Evolutionary conservation across 2,888 invertebrate genomes (phyloP), one percentile per base, ranked within the genome.

Genomic region (Heterodera filipjevi): DNA sequence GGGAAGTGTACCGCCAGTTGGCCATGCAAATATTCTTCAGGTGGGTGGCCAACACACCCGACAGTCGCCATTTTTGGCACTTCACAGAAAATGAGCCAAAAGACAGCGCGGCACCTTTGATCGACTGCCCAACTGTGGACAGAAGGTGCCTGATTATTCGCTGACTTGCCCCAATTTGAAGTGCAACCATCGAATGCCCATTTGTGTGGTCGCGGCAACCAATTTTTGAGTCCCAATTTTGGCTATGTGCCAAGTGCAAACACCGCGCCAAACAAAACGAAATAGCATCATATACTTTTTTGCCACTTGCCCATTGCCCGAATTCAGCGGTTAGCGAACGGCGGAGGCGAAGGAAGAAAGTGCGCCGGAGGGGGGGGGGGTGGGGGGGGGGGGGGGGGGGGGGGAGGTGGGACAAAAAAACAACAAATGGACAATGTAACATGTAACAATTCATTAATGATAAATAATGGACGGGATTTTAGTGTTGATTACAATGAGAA

Each of bases 11-110:
- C 89, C 93, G 94, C 89, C 93, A 93, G 85, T 91, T 98, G 81
- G 95, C 96, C 0, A 92, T 95, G 81, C 94, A 94, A 88, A 94
- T 98, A 84, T 98, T 98, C 89, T 93, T 93, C 59, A 94, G 94
- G 91, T 91, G 86, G 82, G 89, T n/a, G n/a, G n/a, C n/a, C n/a
- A n/a, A n/a, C n/a, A n/a, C n/a, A n/a, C n/a, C n/a, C n/a, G n/a
- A n/a, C n/a, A n/a, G n/a, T n/a, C n/a, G n/a, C n/a, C n/a, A n/a
- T n/a, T n/a, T n/a, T n/a, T n/a, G n/a, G n/a, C n/a, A n/a, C n/a
- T n/a, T n/a, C n/a, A 75, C 83, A 91, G 90, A 80, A 92, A n/a
- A 94, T 89, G 93, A 93, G 83, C 95, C 96, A 0, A 93, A 93
- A 86, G 95, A 97, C 89, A 91, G 92, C 0, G 89, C 91, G 19